phyloP scores from a whole-genome alignment of 2,888 invertebrate species.

The Acrobasis suavella region DNA sequence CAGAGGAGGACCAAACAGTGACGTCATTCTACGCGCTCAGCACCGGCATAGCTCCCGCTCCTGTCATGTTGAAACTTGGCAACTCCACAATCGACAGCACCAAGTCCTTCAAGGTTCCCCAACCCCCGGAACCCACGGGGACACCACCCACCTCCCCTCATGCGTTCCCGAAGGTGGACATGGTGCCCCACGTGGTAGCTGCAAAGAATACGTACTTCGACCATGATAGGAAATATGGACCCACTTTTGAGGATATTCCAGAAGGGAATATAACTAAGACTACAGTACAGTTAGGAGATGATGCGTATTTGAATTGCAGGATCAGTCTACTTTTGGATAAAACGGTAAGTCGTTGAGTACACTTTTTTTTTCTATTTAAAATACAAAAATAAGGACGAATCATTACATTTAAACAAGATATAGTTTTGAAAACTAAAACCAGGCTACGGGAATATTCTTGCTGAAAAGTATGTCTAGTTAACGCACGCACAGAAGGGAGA shows the following conservation, averaged over 20 bases:
- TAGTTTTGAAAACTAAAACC: too few species aligned
- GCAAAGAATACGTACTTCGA: conserved; percentile 73
- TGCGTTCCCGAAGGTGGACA: conserved; percentile 41
- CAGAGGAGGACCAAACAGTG: conserved; percentile 64
- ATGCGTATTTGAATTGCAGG: conserved; percentile 87
- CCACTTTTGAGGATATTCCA: conserved; percentile 84
- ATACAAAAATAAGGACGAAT: too few species aligned
- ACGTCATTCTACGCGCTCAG: conserved; percentile 72
- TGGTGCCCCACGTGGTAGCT: conserved; percentile 67
- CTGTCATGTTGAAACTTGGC: conserved; percentile 72
- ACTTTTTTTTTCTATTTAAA: too few species aligned
- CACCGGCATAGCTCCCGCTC: conserved; percentile 66
- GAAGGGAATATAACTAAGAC: conserved; percentile 86
- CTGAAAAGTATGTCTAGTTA: too few species aligned
- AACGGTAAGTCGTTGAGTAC: conserved; percentile 82
- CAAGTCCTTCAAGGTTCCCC: conserved; percentile 76
- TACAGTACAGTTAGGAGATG: conserved; percentile 88
- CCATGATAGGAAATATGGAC: conserved; percentile 84
- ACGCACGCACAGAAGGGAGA: too few species aligned
- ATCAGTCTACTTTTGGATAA: conserved; percentile 89
- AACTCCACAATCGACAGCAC: conserved; percentile 79
- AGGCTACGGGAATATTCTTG: too few species aligned
- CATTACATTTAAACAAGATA: too few species aligned
- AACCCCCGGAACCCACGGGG: conserved; percentile 42
- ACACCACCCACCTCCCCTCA: conserved; percentile 30